Conservation (phyloP, 1,140 invertebrate species). For the Pectinophora gossypiella region DNA sequence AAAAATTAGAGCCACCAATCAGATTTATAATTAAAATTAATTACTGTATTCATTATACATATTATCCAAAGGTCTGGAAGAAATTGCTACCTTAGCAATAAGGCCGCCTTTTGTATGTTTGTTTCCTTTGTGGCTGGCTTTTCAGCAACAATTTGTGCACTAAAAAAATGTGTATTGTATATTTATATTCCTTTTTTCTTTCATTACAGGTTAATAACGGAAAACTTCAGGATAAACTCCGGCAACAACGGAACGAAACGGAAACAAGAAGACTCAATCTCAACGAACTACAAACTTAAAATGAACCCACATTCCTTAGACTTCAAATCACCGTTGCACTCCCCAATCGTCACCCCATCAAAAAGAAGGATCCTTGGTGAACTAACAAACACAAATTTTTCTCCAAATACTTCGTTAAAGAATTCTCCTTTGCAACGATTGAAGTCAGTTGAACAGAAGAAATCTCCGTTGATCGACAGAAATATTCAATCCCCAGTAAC, state of each 20-base stretch:
- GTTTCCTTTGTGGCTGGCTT: too few species aligned
- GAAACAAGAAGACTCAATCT: slow-evolving; percentile 46
- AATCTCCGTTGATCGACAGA: slow-evolving; percentile 7
- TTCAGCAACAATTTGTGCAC: too few species aligned
- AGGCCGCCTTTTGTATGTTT: too few species aligned
- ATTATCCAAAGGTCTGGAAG: too few species aligned
- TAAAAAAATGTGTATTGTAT: too few species aligned
- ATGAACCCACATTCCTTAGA: slow-evolving; percentile 56
- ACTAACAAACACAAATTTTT: slow-evolving; percentile 27
- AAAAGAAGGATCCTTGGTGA: slow-evolving; percentile 53
- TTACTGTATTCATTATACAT: too few species aligned
- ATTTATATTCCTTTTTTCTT: too few species aligned
- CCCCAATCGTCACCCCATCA: slow-evolving; percentile 36
- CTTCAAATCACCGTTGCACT: slow-evolving; percentile 34
- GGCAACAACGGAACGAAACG: slow-evolving; percentile 57
- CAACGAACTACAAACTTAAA: slow-evolving; percentile 52
- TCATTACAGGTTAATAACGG: slow-evolving; percentile 60
- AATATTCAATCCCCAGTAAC: slow-evolving; percentile 22
- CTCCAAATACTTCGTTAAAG: too few species aligned
- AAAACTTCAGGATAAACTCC: slow-evolving; percentile 65
- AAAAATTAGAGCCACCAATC: too few species aligned
- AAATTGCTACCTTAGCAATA: too few species aligned
- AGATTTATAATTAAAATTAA: too few species aligned
- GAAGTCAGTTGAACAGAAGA: neutral
- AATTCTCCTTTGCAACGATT: slow-evolving; percentile 10